Conservation (phyloP, 2,797 vertebrate species). For the Pipistrellus kuhlii region DNA sequence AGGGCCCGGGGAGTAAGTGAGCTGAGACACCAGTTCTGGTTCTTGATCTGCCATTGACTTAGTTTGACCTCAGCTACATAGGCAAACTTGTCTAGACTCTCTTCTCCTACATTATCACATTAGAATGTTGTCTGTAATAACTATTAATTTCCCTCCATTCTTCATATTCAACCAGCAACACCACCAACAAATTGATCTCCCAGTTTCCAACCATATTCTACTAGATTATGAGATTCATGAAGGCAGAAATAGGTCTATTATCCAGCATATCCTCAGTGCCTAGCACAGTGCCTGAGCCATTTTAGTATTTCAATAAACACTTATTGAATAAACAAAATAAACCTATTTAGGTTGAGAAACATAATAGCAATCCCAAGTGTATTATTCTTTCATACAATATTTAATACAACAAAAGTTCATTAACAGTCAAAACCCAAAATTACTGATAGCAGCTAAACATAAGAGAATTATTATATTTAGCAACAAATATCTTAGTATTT, state of each 20-base stretch:
- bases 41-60: slow-evolving; percentile 60
- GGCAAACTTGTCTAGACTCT: slow-evolving; percentile 51
- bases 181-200: slow-evolving; percentile 25
- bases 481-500: slow-evolving; percentile 32
- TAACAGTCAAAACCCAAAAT: neutral
- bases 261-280: neutral
- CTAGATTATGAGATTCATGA: neutral
- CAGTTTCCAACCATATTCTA: slow-evolving; percentile 13
- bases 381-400: slow-evolving; percentile 25
- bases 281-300: neutral
- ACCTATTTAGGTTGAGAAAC: neutral
- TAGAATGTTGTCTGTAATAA: slow-evolving; percentile 12
- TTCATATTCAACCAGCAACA: neutral
- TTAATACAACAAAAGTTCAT: neutral
- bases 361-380: neutral
- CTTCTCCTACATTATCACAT: neutral
- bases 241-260: neutral
- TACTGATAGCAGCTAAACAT: slow-evolving; percentile 36
- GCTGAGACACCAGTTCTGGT: slow-evolving; percentile 43
- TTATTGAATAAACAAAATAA: neutral
- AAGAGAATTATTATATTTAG: slow-evolving; percentile 43
- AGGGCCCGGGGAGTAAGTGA: slow-evolving; percentile 41
- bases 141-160: neutral
- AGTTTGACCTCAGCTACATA: slow-evolving; percentile 31
- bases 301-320: neutral